Evolutionary conservation across 2,113 vertebrate genomes (phyloP).

Genomic region (Loxodonta africana): DNA sequence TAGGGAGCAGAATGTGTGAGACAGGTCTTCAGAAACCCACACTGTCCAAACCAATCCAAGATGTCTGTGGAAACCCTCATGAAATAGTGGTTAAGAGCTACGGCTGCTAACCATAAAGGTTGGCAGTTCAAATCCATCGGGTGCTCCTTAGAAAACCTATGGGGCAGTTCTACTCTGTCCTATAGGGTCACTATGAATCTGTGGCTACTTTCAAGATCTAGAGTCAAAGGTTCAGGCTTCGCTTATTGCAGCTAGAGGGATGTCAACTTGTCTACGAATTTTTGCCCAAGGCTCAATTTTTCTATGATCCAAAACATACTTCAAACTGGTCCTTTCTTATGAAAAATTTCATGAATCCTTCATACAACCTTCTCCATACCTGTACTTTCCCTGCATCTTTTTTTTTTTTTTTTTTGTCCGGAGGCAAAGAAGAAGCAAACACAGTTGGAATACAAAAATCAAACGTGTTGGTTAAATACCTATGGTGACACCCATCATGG

Average conservation of each 20-base stretch:
- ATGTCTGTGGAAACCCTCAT: neutral
- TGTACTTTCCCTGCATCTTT: neutral
- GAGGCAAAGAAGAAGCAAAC: neutral
- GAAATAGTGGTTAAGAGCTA: too few relatives aligned
- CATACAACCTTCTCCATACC: neutral
- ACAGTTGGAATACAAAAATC: conserved; percentile 28
- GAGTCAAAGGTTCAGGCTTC: neutral
- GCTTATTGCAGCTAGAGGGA: neutral
- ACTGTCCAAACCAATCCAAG: neutral
- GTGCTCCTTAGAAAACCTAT: too few relatives aligned
- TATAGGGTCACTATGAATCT: neutral
- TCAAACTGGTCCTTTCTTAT: conserved; percentile 49
- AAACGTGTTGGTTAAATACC: neutral
- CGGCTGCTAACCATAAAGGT: too few relatives aligned
- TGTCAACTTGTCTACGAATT: neutral
- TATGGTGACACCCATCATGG: neutral
- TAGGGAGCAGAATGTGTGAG: neutral
- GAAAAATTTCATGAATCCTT: neutral
- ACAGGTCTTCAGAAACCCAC: neutral
- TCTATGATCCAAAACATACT: conserved; percentile 10
- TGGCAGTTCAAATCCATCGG: too few relatives aligned
- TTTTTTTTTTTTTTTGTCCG: neutral
- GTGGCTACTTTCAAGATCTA: neutral
- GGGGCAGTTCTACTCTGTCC: too few relatives aligned
- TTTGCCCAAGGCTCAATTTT: neutral